Evolutionary conservation across 2,888 invertebrate genomes (phyloP), one percentile per base, ranked within the genome.

Genomic region (Scaptomyza tumidula): DNA sequence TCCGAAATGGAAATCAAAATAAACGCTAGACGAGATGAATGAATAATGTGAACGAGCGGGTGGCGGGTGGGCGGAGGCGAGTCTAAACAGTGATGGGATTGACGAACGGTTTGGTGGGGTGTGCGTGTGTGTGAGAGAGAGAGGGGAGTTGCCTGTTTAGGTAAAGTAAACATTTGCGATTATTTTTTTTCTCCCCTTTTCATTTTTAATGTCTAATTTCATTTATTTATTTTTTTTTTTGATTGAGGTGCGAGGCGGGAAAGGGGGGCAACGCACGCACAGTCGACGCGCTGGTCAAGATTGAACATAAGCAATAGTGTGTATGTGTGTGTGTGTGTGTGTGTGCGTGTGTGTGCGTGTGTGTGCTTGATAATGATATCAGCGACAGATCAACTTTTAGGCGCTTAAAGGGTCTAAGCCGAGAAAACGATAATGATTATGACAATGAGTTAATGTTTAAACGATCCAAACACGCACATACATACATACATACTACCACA

Each of bases 331-430:
- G 19, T n/a, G n/a, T 33, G 33, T 29, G 37, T n/a, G 37, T 14
- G 37, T 31, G 19, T 19, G 19, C 2, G n/a, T 31, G n/a, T 44
- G 37, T 14, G 37, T 16, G 39, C 14, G 29, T n/a, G 57, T 10
- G 52, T 19, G 1, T 3, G 60, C 43, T 48, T 68, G 78, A 78
- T 78, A 71, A 68, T 71, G 56, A 16, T 69, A 68, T 68, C 66
- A 73, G 68, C 69, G 75, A 63, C 65, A 67, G 78, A 86, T 86
- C 76, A 80, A 78, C 73, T 86, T 78, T 82, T 74, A 73, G 4
- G 50, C 31, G 44, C 33, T 14, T 66, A 76, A 74, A 73, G 4
- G 50, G 35, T 48, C 33, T 14, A 7, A 39, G 19, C 39, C 39
- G 52, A 24, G 27, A 41, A 41, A 31, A 37, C 56, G 35, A 45